phyloP scores from a whole-genome alignment of 2,888 invertebrate genomes.

The Drosophila flavopinicola region DNA sequence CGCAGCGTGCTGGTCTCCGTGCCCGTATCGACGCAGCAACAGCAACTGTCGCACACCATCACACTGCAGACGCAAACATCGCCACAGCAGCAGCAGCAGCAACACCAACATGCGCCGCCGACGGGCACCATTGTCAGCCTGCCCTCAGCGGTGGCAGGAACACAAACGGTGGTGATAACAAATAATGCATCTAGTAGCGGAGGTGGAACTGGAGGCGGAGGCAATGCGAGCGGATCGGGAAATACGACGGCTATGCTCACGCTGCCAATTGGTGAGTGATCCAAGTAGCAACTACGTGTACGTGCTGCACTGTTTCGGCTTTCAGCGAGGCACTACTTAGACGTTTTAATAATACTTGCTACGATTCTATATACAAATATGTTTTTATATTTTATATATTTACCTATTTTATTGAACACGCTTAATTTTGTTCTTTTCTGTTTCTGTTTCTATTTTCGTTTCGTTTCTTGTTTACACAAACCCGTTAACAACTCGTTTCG shows the following conservation, averaged over 20 bases:
- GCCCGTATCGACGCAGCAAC: conserved; percentile 85
- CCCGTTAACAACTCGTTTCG: conserved; percentile 68
- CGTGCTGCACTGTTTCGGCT: conserved; percentile 1
- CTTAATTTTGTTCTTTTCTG: conserved; percentile 77
- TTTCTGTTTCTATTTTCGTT: conserved; percentile 66
- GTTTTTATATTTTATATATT: conserved; percentile 43
- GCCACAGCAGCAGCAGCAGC: conserved; percentile 75
- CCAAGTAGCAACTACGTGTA: conserved; percentile 2
- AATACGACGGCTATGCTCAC: conserved; percentile 86
- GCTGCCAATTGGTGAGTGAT: conserved; percentile 86
- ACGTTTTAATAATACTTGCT: conserved; percentile 7
- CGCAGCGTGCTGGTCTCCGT: conserved; percentile 89
- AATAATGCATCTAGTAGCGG: conserved; percentile 59
- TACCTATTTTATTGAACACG: conserved; percentile 67
- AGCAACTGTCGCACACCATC: conserved; percentile 81
- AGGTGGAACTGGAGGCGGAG: conserved; percentile 34
- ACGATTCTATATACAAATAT: conserved; percentile 20
- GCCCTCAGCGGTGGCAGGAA: conserved; percentile 78
- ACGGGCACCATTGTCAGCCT: conserved; percentile 85
- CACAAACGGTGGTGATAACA: conserved; percentile 84
- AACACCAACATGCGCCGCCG: conserved; percentile 84
- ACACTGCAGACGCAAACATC: conserved; percentile 78
- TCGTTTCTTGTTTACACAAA: conserved; percentile 64
- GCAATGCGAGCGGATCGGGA: conserved; percentile 49
- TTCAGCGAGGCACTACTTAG: not conserved